Percentiles rank a stretch among this genome's conserved stretches.
Conservation (phyloP, 2,113 vertebrate species). For the Tupaia tana region DNA sequence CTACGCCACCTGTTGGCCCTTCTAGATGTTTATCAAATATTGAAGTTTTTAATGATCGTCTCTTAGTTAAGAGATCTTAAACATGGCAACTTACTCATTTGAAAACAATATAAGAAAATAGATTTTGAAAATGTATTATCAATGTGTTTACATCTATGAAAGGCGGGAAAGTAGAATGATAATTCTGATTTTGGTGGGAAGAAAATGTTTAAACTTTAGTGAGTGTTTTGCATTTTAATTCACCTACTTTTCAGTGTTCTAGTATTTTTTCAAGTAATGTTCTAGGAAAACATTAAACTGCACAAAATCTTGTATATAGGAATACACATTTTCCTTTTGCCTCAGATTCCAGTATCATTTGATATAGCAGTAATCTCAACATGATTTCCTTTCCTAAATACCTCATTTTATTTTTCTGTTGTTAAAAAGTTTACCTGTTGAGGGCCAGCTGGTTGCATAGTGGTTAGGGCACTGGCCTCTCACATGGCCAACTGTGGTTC, state of each 20-base stretch:
- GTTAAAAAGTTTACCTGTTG: too few species aligned
- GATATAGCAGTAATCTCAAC: not conserved
- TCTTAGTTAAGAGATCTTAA: not conserved
- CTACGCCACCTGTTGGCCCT: too few species aligned
- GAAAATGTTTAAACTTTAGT: slow-evolving; percentile 29
- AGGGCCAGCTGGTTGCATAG: too few species aligned
- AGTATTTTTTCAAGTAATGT: not conserved
- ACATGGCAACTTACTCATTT: not conserved
- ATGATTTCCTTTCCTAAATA: not conserved
- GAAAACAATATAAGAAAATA: slow-evolving; percentile 1
- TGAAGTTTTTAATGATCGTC: not conserved
- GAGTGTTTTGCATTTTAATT: not conserved
- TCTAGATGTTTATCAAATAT: too few species aligned
- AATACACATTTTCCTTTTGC: not conserved
- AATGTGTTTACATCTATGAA: not conserved
- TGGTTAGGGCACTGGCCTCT: too few species aligned
- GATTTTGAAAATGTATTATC: not conserved
- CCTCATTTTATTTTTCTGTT: not conserved
- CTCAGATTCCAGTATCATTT: not conserved
- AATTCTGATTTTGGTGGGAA: not conserved
- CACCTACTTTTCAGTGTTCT: not conserved
- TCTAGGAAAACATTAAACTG: not conserved
- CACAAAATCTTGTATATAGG: not conserved
- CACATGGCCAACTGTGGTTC: too few species aligned
- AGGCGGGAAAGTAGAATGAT: not conserved